Evolutionary conservation across 2,888 invertebrate species (phyloP).

Genomic region (Trachelus iudaicus): DNA sequence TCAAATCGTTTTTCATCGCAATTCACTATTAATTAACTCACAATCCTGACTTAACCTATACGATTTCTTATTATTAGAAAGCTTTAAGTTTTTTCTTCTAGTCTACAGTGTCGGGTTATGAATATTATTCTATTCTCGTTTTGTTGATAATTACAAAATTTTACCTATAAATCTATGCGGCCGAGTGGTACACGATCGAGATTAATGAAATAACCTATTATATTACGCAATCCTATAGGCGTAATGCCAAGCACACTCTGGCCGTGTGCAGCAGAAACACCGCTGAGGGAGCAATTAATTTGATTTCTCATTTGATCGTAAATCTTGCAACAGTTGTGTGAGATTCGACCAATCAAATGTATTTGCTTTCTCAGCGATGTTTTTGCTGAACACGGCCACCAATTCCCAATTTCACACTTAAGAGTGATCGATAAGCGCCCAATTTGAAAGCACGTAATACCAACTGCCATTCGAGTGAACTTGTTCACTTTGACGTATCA

Average conservation of each 20-base stretch:
- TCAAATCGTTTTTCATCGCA: background rate
- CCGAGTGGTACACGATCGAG: background rate
- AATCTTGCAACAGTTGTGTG: too few relatives aligned
- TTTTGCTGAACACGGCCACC: too few relatives aligned
- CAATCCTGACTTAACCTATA: too few relatives aligned
- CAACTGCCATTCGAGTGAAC: conserved; percentile 49
- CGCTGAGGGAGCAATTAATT: too few relatives aligned
- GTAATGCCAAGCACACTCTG: background rate
- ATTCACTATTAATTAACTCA: background rate
- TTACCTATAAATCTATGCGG: too few relatives aligned
- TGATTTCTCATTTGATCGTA: too few relatives aligned
- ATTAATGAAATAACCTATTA: background rate
- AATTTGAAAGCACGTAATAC: conserved; percentile 23
- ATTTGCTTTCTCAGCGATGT: too few relatives aligned
- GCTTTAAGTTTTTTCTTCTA: background rate
- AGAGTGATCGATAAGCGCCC: background rate
- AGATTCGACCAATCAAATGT: too few relatives aligned
- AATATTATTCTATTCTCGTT: background rate
- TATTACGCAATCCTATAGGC: background rate
- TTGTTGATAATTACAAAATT: background rate
- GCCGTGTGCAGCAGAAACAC: too few relatives aligned
- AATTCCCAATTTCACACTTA: background rate
- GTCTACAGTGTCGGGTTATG: background rate
- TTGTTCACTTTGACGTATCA: conserved; percentile 18
- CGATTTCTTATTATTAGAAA: background rate